Conservation (phyloP, 1,140 invertebrate species). For the Brachionus koreanus region DNA sequence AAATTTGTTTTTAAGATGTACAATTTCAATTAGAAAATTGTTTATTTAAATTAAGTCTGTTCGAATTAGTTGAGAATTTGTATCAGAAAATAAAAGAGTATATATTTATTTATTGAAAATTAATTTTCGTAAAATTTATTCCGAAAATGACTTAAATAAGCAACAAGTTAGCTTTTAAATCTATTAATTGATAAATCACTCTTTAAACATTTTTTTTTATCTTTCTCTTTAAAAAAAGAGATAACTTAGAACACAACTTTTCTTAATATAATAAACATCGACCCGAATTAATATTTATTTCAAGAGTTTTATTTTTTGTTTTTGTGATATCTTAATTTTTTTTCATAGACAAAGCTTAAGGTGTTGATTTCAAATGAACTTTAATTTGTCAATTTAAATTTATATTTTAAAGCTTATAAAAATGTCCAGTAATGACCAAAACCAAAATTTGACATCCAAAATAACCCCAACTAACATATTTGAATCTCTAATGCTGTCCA, state of each 20-base stretch:
- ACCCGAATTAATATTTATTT: constrained; percentile 6
- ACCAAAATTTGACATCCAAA: neutral
- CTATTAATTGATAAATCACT: constrained; percentile 36
- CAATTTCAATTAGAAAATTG: constrained; percentile 14
- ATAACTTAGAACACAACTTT: neutral
- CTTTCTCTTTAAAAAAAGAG: neutral
- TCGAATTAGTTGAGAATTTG: neutral
- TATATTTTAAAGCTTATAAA: constrained; percentile 4
- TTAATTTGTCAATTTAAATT: constrained; percentile 22
- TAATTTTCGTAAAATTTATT: neutral
- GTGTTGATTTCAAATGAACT: constrained; percentile 24
- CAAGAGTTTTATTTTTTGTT: neutral
- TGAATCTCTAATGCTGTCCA: neutral
- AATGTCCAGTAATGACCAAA: constrained; percentile 10
- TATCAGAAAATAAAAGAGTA: neutral
- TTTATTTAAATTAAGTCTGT: constrained; percentile 10
- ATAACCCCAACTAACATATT: neutral
- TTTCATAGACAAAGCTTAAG: neutral
- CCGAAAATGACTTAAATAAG: neutral
- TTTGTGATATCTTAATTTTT: neutral
- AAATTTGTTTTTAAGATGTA: constrained; percentile 42
- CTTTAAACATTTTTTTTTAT: neutral
- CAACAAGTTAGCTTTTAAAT: neutral
- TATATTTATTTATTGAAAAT: neutral
- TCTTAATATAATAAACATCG: constrained; percentile 11